Percentiles rank a stretch among this genome's conserved stretches.
phyloP scores from a whole-genome alignment of 2,888 invertebrate species.

The Athetis lepigone region DNA sequence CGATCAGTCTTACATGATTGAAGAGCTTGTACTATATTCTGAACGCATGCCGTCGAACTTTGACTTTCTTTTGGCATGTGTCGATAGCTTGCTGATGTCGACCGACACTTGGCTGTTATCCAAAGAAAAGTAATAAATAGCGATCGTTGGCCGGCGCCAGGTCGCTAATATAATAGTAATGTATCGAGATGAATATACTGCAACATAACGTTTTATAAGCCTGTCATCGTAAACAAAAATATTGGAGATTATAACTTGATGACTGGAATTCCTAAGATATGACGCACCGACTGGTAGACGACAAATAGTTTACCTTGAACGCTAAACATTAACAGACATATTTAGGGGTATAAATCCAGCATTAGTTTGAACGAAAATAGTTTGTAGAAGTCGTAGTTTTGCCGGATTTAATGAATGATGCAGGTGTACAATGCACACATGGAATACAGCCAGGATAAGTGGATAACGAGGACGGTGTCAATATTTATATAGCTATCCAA shows the following conservation, averaged over 20 bases:
- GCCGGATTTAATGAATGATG: slow-evolving; percentile 22
- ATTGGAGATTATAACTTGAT: slow-evolving; percentile 55
- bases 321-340: slow-evolving; percentile 30
- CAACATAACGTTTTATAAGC: slow-evolving; percentile 65
- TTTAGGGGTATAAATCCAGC: slow-evolving; percentile 37
- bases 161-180: slow-evolving; percentile 76
- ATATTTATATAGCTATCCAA: slow-evolving; percentile 29
- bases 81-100: slow-evolving; percentile 76
- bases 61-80: slow-evolving; percentile 86
- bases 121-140: slow-evolving; percentile 87
- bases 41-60: slow-evolving; percentile 83
- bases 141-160: slow-evolving; percentile 83
- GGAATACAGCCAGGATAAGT: slow-evolving; percentile 29
- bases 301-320: slow-evolving; percentile 57
- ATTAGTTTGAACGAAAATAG: slow-evolving; percentile 32
- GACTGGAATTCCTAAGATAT: slow-evolving; percentile 54
- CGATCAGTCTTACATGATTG: slow-evolving; percentile 56
- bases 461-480: slow-evolving; percentile 31
- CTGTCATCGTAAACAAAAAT: slow-evolving; percentile 63
- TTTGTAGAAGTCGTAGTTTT: slow-evolving; percentile 19
- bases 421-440: slow-evolving; percentile 10
- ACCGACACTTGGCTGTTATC: slow-evolving; percentile 80
- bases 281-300: slow-evolving; percentile 55
- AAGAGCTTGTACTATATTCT: slow-evolving; percentile 53
- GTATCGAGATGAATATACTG: slow-evolving; percentile 80